Evolutionary conservation across 2,113 vertebrate genomes (phyloP).

Genomic region (Sitta europaea): DNA sequence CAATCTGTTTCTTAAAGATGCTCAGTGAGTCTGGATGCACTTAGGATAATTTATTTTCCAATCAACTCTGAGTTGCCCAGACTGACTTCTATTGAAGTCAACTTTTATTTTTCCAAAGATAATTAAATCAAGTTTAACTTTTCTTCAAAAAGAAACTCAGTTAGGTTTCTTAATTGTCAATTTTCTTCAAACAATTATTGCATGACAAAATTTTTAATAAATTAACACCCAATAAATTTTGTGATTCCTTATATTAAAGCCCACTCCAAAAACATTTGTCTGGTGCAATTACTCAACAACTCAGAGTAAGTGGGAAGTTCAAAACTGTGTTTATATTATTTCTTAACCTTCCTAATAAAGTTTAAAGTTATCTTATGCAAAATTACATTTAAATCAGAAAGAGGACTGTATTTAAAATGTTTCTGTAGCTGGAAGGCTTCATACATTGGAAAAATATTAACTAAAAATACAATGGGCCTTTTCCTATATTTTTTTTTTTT

Average conservation of each 20-base stretch:
- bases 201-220: slow-evolving; percentile 30
- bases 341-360: background rate
- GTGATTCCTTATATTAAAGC: slow-evolving; percentile 17
- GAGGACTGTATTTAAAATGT: background rate
- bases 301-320: background rate
- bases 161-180: slow-evolving; percentile 45
- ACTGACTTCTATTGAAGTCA: slow-evolving; percentile 16
- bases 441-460: background rate
- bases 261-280: slow-evolving; percentile 10
- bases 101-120: background rate
- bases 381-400: slow-evolving; percentile 10
- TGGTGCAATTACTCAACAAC: background rate
- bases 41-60: slow-evolving; percentile 70
- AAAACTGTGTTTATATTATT: slow-evolving; percentile 25
- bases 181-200: slow-evolving; percentile 45
- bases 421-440: background rate
- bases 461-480: background rate
- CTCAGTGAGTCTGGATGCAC: slow-evolving; percentile 41
- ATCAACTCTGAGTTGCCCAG: slow-evolving; percentile 4
- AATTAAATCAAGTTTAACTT: slow-evolving; percentile 39
- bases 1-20: slow-evolving; percentile 42
- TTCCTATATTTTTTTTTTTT: background rate
- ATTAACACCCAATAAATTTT: slow-evolving; percentile 18
- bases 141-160: slow-evolving; percentile 31
- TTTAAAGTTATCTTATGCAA: slow-evolving; percentile 13